Conservation (phyloP, 1,140 invertebrate species). For the Penaeus vannamei region DNA sequence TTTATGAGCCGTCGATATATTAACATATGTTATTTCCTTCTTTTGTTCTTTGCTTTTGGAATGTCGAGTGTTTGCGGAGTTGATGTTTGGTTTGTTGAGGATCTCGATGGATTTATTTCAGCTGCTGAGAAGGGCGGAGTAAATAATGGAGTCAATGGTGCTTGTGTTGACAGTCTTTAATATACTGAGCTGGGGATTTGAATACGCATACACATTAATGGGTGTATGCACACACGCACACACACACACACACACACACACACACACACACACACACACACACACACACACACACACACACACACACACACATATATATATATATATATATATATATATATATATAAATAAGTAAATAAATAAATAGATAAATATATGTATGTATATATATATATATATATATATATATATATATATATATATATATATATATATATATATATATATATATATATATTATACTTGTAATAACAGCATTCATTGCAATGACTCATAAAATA, state of each 20-base stretch:
- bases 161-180: no score
- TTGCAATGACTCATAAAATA: no score
- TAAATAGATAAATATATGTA: slow-evolving; percentile 9
- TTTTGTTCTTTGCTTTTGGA: no score
- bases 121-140: no score
- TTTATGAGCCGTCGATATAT: no score
- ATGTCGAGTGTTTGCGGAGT: no score
- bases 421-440: slow-evolving; percentile 30
- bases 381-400: slow-evolving; percentile 24
- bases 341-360: background rate
- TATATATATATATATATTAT: background rate
- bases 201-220: background rate
- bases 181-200: no score
- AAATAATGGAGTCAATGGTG: no score
- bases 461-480: background rate
- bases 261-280: slow-evolving; percentile 23
- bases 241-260: background rate
- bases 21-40: no score
- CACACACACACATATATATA: background rate
- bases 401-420: slow-evolving; percentile 21
- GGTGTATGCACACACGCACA: background rate
- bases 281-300: background rate
- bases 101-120: no score
- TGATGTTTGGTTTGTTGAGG: no score
- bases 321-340: background rate